phyloP scores from a whole-genome alignment of 2,797 vertebrate species.

The Neomorphus geoffroyi region DNA sequence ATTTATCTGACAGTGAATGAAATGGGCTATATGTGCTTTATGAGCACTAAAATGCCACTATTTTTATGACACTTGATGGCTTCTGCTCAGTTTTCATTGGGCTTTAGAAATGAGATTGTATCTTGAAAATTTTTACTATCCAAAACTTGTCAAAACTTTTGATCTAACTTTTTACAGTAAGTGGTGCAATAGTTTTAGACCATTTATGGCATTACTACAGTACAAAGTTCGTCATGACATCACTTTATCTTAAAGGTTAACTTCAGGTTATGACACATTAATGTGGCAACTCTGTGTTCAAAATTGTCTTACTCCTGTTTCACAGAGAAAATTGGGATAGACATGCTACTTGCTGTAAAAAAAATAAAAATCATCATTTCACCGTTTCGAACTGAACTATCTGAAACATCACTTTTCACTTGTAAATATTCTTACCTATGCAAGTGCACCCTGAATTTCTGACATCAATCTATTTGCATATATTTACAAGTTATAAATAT shows the following conservation, averaged over 20 bases:
- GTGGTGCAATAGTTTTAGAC: not conserved
- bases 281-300: not conserved
- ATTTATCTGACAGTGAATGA: not conserved
- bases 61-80: not conserved
- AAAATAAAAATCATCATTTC: not conserved
- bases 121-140: not conserved
- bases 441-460: not conserved
- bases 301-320: not conserved
- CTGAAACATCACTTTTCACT: not conserved
- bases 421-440: not conserved
- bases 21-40: not conserved
- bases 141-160: not conserved
- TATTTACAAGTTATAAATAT: not conserved
- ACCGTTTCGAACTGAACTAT: not conserved
- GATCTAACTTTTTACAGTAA: not conserved
- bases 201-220: not conserved
- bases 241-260: not conserved
- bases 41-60: not conserved
- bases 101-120: not conserved
- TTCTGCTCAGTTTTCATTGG: not conserved
- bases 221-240: not conserved
- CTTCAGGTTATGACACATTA: not conserved
- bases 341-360: not conserved
- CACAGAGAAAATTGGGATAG: not conserved
- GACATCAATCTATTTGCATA: not conserved